Evolutionary conservation across 2,888 invertebrate genomes (phyloP), one percentile per base, ranked within the genome.

Genomic region (Apamea sordens): DNA sequence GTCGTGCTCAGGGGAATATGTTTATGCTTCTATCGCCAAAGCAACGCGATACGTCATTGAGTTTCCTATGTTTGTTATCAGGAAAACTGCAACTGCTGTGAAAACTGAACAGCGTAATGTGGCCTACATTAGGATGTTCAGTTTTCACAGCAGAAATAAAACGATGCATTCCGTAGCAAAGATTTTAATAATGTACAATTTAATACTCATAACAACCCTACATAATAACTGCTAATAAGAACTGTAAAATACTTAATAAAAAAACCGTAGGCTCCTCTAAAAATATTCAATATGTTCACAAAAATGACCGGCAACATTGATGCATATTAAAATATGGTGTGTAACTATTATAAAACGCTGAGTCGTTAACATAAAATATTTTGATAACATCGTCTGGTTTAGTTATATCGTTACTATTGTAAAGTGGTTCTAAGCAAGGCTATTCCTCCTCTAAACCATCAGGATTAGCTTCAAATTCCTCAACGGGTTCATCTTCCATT

Each of bases 51-150:
- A 83, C 81, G 71, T 72, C 69, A 86, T 83, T 65, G 82, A 79
- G 82, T 84, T 82, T 81, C 53, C 70, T 83, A 71, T 77, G 73
- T 80, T 82, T 78, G 77, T 76, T 85, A 86, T 85, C 83, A 78
- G 76, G 56, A 63, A 81, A 82, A 85, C 68, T 85, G 77, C 63
- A 85, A 79, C 53, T 65, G 73, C 77, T 70, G 65, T 75, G 79
- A 53, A 64, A 82, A 83, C 73, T 76, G 72, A 77, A 79, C 65
- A 44, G 18, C 24, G 41, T 74, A 63, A 80, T 74, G 68, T 84
- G 84, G 79, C 32, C 32, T 32, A 32, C 32, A 32, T 32, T 32
- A 32, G 2, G 32, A 1, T 32, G 3, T 32, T 32, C 32, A 32
- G 32, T 32, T 2, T 32, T 32, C 2, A 32, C 32, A 32, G 32